These are phyloP conservation scores for Anagrus nilaparvatae DNA, from an alignment of 1,140 invertebrate species.

Conservation along the genomic window DNA sequence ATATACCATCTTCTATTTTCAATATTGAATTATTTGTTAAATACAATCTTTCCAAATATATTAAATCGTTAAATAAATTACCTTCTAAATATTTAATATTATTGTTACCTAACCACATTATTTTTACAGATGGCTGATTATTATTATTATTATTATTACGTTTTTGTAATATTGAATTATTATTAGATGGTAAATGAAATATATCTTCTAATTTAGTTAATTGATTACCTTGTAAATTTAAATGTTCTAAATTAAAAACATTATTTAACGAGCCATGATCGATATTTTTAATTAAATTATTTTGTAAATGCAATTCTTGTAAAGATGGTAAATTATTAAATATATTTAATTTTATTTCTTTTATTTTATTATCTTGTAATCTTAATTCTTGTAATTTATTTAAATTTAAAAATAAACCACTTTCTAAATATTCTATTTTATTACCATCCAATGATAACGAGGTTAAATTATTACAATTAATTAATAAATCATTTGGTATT, in stretches of 20 bases:
- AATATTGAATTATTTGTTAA: conserved; percentile 74
- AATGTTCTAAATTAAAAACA: conserved; percentile 72
- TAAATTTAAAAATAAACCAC: conserved; percentile 66
- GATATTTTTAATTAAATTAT: conserved; percentile 72
- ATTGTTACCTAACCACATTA: conserved; percentile 80
- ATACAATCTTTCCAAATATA: conserved; percentile 66
- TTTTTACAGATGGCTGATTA: conserved; percentile 68
- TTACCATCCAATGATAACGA: conserved; percentile 87
- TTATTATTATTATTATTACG: no score
- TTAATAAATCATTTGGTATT: conserved; percentile 63
- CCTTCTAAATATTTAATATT: conserved; percentile 61
- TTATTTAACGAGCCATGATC: conserved; percentile 74
- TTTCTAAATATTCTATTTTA: conserved; percentile 68
- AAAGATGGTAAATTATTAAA: conserved; percentile 71
- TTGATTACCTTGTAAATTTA: conserved; percentile 77
- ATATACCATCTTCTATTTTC: conserved; percentile 68
- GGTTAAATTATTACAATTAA: conserved; percentile 60
- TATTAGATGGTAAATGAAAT: conserved; percentile 57
- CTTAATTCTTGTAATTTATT: conserved; percentile 69
- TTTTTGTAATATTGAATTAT: conserved; percentile 80
- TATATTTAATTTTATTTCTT: conserved; percentile 61
- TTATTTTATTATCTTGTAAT: conserved; percentile 75
- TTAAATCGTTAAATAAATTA: conserved; percentile 62
- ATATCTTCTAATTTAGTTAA: conserved; percentile 69
- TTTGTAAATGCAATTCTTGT: conserved; percentile 77